Base-by-base conservation (phyloP, 2,797 vertebrate genomes). In the Microctenopoma steveboyesi region DNA sequence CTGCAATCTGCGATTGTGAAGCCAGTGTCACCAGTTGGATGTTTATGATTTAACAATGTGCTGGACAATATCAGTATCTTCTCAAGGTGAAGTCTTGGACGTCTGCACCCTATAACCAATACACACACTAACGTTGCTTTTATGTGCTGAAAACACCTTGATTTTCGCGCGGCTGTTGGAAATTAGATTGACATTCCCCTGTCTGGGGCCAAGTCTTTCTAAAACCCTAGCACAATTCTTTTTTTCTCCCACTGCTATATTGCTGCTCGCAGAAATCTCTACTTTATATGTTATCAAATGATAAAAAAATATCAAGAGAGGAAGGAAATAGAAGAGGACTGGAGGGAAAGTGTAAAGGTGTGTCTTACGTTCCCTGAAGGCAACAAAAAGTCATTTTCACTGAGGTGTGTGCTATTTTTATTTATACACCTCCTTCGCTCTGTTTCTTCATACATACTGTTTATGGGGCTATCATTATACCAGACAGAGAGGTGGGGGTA, bases 361-460 rank as follows among this genome's bases (percentile, higher is more conserved):
- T 84, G 88, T 92, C 89, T 93, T 89, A 86, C 90, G 91, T 90
- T 92, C 91, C 91, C 92, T 91, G 70, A 93, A 93, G 96, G 95
- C 94, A 90, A 81, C 89, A 93, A 88, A 94, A 94, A 94, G 94
- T 94, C 83, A 95, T 94, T 95, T 95, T 93, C 92, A 92, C 75
- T 59, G 90, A 94, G 94, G 92, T 91, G 91, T 85, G 74, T 66
- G 86, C 93, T 91, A 92, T 93, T 93, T 94, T 93, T 94, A 95
- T 95, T 94, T 94, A 94, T 94, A 92, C 87, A 88, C 86, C 90
- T 87, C 83, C 85, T 78, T 78, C 83, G 88, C 93, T 93, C 92
- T 94, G 93, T 94, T 93, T 94, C 93, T 90, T 89, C 90, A 89
- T 91, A 93, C 93, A 87, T 88, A 93, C 92, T 92, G 92, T 94